These are phyloP conservation scores for Gila orcuttii DNA, from an alignment of 2,113 vertebrate genomes.

Conservation along the genomic window DNA sequence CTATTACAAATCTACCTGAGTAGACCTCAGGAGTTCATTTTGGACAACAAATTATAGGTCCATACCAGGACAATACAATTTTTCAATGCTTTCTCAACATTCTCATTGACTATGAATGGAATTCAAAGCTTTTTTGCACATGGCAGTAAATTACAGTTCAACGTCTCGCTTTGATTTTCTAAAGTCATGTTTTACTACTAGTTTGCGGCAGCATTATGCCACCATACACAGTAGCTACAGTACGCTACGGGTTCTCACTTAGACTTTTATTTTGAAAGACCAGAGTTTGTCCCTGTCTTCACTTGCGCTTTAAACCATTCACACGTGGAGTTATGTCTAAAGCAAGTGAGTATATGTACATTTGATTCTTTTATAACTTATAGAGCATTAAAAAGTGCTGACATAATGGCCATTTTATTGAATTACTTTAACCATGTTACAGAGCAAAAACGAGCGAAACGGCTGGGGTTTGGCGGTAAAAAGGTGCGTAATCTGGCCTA, in stretches of 20 bases:
- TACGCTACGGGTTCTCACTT: neutral
- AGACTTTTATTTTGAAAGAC: slow-evolving; percentile 37
- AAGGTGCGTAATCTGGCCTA: slow-evolving; percentile 29
- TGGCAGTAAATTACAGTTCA: too few relatives aligned
- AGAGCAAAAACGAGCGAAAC: slow-evolving; percentile 78
- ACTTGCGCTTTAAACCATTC: too few relatives aligned
- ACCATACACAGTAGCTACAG: neutral
- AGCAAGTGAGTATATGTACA: slow-evolving; percentile 69
- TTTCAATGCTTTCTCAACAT: too few relatives aligned
- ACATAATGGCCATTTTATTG: neutral
- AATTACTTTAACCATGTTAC: slow-evolving; percentile 43
- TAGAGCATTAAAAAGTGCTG: neutral
- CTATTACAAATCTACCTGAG: neutral
- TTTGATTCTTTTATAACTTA: too few relatives aligned
- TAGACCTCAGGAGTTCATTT: neutral
- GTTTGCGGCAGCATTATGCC: neutral
- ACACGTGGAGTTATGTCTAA: slow-evolving; percentile 76
- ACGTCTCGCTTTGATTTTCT: neutral
- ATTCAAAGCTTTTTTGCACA: neutral
- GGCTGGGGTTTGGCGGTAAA: slow-evolving; percentile 71
- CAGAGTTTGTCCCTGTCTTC: neutral
- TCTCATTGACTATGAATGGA: too few relatives aligned
- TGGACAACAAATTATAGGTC: neutral
- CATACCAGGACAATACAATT: neutral
- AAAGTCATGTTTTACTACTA: neutral